These are phyloP conservation scores for Diadegma fenestrale DNA, from an alignment of 2,888 invertebrate genomes.

Conservation along the genomic window DNA sequence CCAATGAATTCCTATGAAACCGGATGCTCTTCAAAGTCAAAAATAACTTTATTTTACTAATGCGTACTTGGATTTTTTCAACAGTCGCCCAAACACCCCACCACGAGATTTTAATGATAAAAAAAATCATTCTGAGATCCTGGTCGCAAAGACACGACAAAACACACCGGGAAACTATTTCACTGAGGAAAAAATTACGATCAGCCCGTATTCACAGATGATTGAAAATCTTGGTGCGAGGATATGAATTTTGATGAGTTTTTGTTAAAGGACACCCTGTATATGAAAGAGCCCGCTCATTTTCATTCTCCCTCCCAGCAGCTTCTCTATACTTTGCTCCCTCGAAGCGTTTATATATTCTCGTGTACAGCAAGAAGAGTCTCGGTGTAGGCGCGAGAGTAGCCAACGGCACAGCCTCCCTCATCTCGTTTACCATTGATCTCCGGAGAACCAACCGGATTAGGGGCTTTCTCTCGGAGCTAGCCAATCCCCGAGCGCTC, in stretches of 20 bases:
- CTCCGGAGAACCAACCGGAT: constrained; percentile 67
- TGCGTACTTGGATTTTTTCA: background rate
- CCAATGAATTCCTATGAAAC: background rate
- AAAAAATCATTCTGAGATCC: too few species aligned
- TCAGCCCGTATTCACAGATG: background rate
- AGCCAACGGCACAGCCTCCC: constrained; percentile 64
- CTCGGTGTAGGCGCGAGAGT: constrained; percentile 49
- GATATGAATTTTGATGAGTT: background rate
- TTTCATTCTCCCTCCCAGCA: constrained; percentile 54
- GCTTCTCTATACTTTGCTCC: constrained; percentile 56
- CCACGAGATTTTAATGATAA: background rate
- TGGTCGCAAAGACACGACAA: too few species aligned
- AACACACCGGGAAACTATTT: too few species aligned
- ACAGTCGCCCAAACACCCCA: background rate
- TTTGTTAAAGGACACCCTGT: constrained; percentile 52
- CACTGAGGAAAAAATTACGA: too few species aligned
- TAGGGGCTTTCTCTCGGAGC: constrained; percentile 71
- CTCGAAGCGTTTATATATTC: constrained; percentile 62
- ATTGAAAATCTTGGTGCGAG: background rate
- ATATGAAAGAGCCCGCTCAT: constrained; percentile 56
- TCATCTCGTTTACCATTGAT: constrained; percentile 66
- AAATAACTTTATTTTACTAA: background rate
- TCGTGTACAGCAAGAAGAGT: constrained; percentile 52
- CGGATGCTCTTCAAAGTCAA: constrained; percentile 4
- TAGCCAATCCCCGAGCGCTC: constrained; percentile 66